Evolutionary conservation across 2,888 invertebrate genomes (phyloP).

Genomic region (Synanthedon myopaeformis): DNA sequence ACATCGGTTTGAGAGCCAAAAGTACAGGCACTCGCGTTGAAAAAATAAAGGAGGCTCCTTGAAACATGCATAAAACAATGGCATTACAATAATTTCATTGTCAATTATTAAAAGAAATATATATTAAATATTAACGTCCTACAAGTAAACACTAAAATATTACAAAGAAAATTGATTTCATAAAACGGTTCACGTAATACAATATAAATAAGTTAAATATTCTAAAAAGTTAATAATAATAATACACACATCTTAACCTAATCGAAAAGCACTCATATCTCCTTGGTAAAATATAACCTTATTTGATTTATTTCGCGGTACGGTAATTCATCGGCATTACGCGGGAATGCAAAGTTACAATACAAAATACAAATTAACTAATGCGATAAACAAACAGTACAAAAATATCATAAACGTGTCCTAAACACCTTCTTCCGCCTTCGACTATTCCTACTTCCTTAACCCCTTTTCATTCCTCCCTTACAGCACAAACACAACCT

Average conservation of each 20-base stretch:
- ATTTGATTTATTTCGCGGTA: constrained; percentile 18
- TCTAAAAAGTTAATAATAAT: constrained; percentile 70
- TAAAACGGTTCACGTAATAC: constrained; percentile 63
- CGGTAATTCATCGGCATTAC: constrained; percentile 43
- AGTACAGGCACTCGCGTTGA: constrained; percentile 55
- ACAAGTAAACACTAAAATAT: constrained; percentile 63
- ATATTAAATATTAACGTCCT: constrained; percentile 64
- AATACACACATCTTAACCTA: constrained; percentile 69
- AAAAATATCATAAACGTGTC: constrained; percentile 53
- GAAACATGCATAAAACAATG: constrained; percentile 53
- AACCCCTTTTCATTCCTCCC: constrained; percentile 7
- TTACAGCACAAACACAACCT: constrained; percentile 3
- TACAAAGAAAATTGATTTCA: constrained; percentile 65
- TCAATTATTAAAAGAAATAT: constrained; percentile 61
- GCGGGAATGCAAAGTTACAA: constrained; percentile 54
- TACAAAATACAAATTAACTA: constrained; percentile 50
- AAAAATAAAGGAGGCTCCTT: constrained; percentile 51
- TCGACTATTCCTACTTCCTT: constrained; percentile 14
- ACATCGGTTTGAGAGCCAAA: constrained; percentile 25
- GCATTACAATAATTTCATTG: constrained; percentile 60
- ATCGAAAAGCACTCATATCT: constrained; percentile 64
- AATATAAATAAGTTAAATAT: constrained; percentile 71
- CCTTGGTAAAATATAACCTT: constrained; percentile 35
- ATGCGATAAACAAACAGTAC: constrained; percentile 59
- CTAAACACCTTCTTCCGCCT: constrained; percentile 2